Evolutionary conservation across 2,888 invertebrate genomes (phyloP).

Genomic region (Andrena bucephala): DNA sequence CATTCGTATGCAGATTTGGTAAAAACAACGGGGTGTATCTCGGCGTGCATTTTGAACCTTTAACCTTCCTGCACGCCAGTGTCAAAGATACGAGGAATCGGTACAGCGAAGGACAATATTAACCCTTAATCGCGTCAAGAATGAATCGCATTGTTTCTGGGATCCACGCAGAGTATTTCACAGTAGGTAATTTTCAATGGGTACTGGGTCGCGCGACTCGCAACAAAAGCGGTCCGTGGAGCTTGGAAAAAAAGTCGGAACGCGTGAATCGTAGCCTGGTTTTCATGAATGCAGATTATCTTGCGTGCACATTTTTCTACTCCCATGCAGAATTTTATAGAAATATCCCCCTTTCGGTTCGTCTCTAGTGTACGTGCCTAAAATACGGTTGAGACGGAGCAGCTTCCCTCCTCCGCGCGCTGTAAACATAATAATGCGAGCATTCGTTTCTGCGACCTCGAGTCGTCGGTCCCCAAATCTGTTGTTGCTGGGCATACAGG

Average conservation of each 20-base stretch:
- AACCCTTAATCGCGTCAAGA: not conserved
- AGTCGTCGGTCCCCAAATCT: not conserved
- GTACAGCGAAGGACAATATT: not conserved
- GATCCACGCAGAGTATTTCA: constrained; percentile 4
- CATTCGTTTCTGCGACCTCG: not conserved
- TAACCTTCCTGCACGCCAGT: not conserved
- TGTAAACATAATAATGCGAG: too few relatives aligned
- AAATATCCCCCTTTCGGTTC: not conserved
- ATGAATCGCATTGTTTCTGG: not conserved
- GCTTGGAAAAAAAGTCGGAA: constrained; percentile 24
- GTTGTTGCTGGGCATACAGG: not conserved
- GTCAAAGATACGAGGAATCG: not conserved
- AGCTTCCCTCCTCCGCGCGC: too few relatives aligned
- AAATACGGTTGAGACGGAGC: too few relatives aligned
- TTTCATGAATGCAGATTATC: constrained; percentile 15
- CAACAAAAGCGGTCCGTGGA: constrained; percentile 21
- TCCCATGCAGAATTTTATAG: not conserved
- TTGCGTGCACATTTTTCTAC: not conserved
- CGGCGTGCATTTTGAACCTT: not conserved
- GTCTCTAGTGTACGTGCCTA: too few relatives aligned
- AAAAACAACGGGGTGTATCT: not conserved
- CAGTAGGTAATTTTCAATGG: constrained; percentile 9
- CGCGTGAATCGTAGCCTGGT: constrained; percentile 26
- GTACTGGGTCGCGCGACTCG: constrained; percentile 28
- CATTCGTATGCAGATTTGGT: not conserved